These are phyloP conservation scores for Hemicordylus capensis DNA, from an alignment of 2,113 vertebrate genomes.

Conservation along the genomic window DNA sequence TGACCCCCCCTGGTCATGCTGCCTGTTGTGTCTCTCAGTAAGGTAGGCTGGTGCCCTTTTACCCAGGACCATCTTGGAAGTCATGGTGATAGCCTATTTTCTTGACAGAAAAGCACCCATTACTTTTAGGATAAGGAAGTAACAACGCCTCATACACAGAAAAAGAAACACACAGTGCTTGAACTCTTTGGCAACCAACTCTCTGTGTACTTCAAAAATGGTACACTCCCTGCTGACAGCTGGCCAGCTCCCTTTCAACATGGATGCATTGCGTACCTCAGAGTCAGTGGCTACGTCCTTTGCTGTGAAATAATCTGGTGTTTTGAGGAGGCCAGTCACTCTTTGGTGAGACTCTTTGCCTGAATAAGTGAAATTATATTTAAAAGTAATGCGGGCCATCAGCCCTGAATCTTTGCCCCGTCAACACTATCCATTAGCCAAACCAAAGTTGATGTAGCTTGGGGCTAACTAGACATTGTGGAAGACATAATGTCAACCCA, in stretches of 20 bases:
- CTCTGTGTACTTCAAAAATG: not conserved
- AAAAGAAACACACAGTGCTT: not conserved
- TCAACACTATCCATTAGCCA: not conserved
- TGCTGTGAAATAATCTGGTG: not conserved
- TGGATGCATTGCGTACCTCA: not conserved
- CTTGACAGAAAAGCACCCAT: not conserved
- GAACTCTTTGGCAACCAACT: not conserved
- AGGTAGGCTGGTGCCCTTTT: not conserved
- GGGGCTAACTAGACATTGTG: not conserved
- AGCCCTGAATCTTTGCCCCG: not conserved
- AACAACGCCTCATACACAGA: not conserved
- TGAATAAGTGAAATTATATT: not conserved
- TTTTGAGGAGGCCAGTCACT: not conserved
- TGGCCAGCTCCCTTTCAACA: not conserved
- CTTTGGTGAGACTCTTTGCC: not conserved
- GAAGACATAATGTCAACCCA: not conserved
- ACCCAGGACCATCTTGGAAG: not conserved
- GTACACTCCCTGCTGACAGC: not conserved
- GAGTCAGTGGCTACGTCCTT: not conserved
- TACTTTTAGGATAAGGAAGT: not conserved
- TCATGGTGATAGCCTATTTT: not conserved
- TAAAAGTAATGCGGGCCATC: not conserved
- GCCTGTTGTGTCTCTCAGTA: no score
- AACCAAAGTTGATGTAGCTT: not conserved
- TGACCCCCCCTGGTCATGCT: not conserved